Conservation (phyloP, 1,140 invertebrate species). For the Drosophila nasuta region DNA sequence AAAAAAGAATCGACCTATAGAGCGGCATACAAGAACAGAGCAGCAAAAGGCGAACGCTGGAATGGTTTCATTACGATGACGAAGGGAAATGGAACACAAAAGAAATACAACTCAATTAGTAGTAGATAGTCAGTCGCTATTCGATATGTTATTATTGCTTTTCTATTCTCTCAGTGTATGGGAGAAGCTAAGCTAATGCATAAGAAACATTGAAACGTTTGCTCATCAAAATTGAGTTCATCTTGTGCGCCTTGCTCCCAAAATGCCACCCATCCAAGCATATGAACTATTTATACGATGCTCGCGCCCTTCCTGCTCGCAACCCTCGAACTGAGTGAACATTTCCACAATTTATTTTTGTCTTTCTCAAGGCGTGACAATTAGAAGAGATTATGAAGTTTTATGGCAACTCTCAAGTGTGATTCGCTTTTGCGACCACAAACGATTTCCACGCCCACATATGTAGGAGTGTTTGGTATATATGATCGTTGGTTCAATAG, state of each 20-base stretch:
- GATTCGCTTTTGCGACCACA: conserved; percentile 72
- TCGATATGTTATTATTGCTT: neutral
- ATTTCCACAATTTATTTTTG: conserved; percentile 62
- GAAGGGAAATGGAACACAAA: neutral
- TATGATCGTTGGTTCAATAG: conserved; percentile 65
- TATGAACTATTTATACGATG: conserved; percentile 63
- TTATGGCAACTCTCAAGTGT: conserved; percentile 36
- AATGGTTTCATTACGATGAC: conserved; percentile 64
- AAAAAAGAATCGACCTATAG: conserved; percentile 33
- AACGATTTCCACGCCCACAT: conserved; percentile 45
- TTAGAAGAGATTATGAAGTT: conserved; percentile 71
- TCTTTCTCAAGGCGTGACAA: conserved; percentile 68
- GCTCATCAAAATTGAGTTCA: conserved; percentile 47
- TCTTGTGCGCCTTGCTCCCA: conserved; percentile 61
- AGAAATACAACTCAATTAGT: conserved; percentile 70
- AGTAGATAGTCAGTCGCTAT: conserved; percentile 14
- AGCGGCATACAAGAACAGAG: conserved; percentile 35
- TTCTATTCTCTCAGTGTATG: conserved; percentile 15
- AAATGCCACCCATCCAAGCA: conserved; percentile 63
- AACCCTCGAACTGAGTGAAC: conserved; percentile 36
- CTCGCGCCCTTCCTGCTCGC: conserved; percentile 49
- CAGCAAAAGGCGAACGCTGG: conserved; percentile 59
- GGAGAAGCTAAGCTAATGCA: neutral
- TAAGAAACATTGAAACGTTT: conserved; percentile 35
- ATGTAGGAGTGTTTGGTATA: neutral